phyloP scores from a whole-genome alignment of 2,113 vertebrate species.

The Empidonax alnorum region DNA sequence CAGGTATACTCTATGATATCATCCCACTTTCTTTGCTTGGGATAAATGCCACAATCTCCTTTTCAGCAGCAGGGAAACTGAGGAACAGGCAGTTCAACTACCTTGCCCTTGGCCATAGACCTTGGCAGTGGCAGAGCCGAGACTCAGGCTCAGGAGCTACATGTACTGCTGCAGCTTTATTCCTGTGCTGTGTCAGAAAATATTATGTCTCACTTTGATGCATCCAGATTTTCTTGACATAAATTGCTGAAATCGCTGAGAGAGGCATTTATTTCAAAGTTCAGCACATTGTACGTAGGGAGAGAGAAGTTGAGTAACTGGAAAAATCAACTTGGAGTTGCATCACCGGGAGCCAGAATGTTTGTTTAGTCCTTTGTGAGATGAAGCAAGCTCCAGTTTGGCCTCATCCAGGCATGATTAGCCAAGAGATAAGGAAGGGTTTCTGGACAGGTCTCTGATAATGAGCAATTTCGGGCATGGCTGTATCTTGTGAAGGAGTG shows the following conservation, averaged over 20 bases:
- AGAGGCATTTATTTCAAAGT: conserved; percentile 67
- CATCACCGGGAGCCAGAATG: conserved; percentile 57
- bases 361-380: conserved; percentile 69
- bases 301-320: conserved; percentile 65
- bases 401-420: conserved; percentile 53
- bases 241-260: conserved; percentile 68
- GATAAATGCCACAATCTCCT: neutral
- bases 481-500: neutral
- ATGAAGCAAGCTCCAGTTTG: conserved; percentile 64
- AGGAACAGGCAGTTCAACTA: neutral
- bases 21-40: neutral
- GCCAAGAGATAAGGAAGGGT: conserved; percentile 47
- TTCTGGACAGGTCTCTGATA: neutral
- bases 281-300: conserved; percentile 38
- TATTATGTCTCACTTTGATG: conserved; percentile 53
- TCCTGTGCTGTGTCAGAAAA: conserved; percentile 58
- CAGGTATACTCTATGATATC: neutral
- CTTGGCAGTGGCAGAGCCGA: conserved; percentile 14
- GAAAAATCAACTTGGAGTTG: conserved; percentile 71
- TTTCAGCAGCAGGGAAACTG: conserved; percentile 5
- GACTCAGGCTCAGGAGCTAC: neutral
- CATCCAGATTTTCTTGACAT: conserved; percentile 68
- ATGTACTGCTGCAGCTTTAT: conserved; percentile 42
- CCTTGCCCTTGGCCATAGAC: conserved; percentile 43
- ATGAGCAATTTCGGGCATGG: neutral